Evolutionary conservation across 2,797 vertebrate genomes (phyloP).

Genomic region (Tangara arthus): DNA sequence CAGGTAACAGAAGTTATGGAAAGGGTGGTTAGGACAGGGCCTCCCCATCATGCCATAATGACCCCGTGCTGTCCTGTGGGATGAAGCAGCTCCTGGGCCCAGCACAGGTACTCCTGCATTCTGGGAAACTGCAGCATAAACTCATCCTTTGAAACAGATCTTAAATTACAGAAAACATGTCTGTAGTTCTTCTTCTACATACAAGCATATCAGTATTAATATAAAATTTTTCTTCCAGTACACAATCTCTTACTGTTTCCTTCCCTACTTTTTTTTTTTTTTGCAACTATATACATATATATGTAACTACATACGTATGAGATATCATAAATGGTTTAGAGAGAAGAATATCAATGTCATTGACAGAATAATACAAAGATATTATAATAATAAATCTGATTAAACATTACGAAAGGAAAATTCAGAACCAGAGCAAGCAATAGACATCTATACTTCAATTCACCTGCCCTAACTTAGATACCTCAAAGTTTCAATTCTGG

Average conservation of each 20-base stretch:
- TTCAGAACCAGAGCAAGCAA: neutral
- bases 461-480: neutral
- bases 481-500: neutral
- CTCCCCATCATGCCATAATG: neutral
- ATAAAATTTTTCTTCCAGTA: neutral
- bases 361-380: neutral
- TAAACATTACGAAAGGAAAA: neutral
- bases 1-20: neutral
- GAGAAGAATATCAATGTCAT: neutral
- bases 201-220: neutral
- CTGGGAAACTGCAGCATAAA: neutral
- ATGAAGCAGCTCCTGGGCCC: rapidly evolving
- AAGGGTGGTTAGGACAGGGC: neutral
- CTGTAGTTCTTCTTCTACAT: neutral
- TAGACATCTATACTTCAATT: neutral
- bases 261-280: neutral
- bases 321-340: neutral
- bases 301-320: neutral
- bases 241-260: neutral
- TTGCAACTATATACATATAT: neutral
- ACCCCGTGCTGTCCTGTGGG: neutral
- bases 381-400: neutral
- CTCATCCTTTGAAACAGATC: neutral
- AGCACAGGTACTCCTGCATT: rapidly evolving
- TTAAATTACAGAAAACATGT: neutral